phyloP scores from a whole-genome alignment of 2,113 vertebrate species.

The Bubalus kerabau region DNA sequence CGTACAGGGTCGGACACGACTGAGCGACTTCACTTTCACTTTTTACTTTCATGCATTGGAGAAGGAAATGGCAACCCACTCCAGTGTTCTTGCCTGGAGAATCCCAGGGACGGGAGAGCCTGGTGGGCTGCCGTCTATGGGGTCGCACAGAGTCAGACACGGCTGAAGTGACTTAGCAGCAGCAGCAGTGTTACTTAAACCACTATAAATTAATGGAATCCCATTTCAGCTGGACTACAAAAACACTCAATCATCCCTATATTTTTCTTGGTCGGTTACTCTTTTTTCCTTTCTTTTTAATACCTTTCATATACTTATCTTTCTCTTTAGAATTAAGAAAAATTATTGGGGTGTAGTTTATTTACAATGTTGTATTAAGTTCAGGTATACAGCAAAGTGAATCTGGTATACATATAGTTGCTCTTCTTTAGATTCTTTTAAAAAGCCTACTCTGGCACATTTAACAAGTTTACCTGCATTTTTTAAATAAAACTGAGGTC shows the following conservation, averaged over 20 bases:
- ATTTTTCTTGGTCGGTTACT: background rate
- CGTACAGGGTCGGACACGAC: too few species aligned
- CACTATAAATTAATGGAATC: background rate
- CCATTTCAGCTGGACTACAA: background rate
- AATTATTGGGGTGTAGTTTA: background rate
- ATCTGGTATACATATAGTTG: background rate
- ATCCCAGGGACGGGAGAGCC: too few species aligned
- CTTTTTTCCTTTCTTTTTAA: background rate
- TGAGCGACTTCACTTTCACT: too few species aligned
- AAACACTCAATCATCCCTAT: background rate
- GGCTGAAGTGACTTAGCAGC: too few species aligned
- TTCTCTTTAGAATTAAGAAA: background rate
- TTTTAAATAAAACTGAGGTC: background rate
- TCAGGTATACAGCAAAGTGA: background rate
- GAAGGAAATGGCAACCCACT: too few species aligned
- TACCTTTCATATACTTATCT: background rate
- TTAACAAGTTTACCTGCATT: background rate
- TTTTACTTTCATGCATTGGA: too few species aligned
- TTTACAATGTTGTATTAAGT: background rate
- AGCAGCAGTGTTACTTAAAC: background rate
- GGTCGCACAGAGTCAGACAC: too few species aligned
- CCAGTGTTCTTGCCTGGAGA: too few species aligned
- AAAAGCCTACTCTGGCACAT: background rate
- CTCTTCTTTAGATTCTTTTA: background rate
- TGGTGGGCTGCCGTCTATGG: too few species aligned